Conservation (phyloP, 2,113 vertebrate genomes). For the Atrichornis clamosus region DNA sequence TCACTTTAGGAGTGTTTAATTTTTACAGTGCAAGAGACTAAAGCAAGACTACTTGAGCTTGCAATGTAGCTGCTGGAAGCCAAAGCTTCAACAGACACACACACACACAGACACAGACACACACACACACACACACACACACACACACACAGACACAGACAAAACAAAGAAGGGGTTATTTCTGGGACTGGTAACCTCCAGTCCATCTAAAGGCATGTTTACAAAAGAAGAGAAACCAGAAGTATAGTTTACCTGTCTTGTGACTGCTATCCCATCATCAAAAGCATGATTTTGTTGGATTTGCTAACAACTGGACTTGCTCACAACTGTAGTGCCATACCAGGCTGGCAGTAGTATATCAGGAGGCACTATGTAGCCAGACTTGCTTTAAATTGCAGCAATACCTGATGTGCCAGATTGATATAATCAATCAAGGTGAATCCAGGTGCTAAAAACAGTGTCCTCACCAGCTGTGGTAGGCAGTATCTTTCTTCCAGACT, state of each 20-base stretch:
- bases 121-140: neutral
- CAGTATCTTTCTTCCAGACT: neutral
- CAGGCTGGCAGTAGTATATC: neutral
- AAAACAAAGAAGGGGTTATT: neutral
- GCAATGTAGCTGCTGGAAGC: neutral
- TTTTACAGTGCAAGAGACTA: neutral
- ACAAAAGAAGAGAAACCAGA: neutral
- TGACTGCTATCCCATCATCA: neutral
- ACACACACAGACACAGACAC: too few relatives aligned
- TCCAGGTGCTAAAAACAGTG: neutral
- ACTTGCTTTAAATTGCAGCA: neutral
- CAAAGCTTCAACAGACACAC: neutral
- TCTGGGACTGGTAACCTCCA: neutral
- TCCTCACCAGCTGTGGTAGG: neutral
- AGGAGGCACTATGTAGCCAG: neutral
- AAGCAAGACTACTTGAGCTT: neutral
- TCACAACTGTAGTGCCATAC: fast-evolving
- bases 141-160: neutral
- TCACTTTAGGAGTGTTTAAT: neutral
- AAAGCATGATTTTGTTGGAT: neutral
- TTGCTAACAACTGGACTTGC: neutral
- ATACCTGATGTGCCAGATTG: neutral
- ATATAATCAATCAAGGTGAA: neutral
- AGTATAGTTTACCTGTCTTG: neutral
- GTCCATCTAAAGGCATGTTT: neutral